Percentiles rank a stretch among this genome's conserved stretches.
Evolutionary conservation across 2,113 vertebrate genomes (phyloP).

Genomic region (Castor canadensis): DNA sequence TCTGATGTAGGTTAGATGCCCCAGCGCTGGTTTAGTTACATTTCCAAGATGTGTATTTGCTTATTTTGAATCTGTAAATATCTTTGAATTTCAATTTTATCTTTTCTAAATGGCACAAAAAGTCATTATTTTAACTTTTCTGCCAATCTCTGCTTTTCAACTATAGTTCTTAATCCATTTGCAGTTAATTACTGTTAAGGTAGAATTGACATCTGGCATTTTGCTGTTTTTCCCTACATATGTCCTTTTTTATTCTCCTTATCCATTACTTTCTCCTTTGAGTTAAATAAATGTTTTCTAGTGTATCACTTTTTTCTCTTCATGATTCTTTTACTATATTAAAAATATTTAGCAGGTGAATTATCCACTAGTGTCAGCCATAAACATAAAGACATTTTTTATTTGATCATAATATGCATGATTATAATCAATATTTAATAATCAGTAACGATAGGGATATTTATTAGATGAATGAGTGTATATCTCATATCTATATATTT

Average conservation of each 20-base stretch:
- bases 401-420: not conserved
- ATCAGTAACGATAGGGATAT: not conserved
- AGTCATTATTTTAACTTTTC: not conserved
- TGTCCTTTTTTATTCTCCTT: not conserved
- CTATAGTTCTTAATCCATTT: not conserved
- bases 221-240: not conserved
- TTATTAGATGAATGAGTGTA: not conserved
- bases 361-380: not conserved
- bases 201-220: not conserved
- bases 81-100: not conserved
- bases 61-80: not conserved
- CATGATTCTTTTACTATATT: not conserved
- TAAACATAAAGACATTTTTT: not conserved
- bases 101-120: not conserved
- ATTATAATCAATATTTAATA: not conserved
- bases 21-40: not conserved
- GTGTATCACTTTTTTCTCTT: not conserved
- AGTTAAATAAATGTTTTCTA: not conserved
- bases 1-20: not conserved
- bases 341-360: not conserved
- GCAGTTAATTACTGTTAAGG: not conserved
- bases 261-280: not conserved
- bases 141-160: not conserved
- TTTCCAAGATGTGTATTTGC: not conserved
- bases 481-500: no score